Evolutionary conservation across 2,797 vertebrate species (phyloP).

Genomic region (Heteromormyrus szaboi): DNA sequence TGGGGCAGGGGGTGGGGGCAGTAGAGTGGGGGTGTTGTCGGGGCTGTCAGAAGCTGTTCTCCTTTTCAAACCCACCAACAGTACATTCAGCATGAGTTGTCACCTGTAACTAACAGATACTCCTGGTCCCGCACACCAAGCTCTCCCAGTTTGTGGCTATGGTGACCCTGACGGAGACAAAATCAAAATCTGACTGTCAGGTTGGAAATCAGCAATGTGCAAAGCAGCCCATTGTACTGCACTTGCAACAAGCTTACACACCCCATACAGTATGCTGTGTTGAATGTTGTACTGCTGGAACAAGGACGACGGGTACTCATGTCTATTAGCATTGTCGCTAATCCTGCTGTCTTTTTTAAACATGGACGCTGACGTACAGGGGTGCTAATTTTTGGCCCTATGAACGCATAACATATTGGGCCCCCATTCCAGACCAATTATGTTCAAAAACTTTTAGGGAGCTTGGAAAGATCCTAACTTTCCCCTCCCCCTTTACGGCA

Average conservation of each 20-base stretch:
- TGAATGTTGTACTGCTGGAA: not conserved
- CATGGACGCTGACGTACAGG: not conserved
- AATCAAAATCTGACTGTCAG: not conserved
- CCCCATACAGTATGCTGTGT: not conserved
- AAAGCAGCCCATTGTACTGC: not conserved
- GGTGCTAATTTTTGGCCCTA: not conserved
- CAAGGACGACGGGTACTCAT: not conserved
- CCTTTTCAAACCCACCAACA: not conserved
- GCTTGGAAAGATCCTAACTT: not conserved
- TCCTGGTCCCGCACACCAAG: not conserved
- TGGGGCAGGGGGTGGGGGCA: not conserved
- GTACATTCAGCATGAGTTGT: not conserved
- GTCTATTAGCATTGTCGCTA: not conserved
- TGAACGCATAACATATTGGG: not conserved
- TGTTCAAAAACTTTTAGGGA: not conserved
- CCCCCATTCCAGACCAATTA: not conserved
- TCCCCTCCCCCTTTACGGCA: not conserved
- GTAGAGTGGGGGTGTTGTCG: not conserved
- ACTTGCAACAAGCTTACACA: not conserved
- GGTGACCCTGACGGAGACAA: not conserved
- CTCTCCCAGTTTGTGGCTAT: not conserved
- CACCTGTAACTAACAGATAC: not conserved
- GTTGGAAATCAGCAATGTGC: not conserved
- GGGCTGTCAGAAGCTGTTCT: conserved; percentile 9
- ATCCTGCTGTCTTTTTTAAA: not conserved